Conservation (phyloP, 1,140 invertebrate species). For the Apis laboriosa region DNA sequence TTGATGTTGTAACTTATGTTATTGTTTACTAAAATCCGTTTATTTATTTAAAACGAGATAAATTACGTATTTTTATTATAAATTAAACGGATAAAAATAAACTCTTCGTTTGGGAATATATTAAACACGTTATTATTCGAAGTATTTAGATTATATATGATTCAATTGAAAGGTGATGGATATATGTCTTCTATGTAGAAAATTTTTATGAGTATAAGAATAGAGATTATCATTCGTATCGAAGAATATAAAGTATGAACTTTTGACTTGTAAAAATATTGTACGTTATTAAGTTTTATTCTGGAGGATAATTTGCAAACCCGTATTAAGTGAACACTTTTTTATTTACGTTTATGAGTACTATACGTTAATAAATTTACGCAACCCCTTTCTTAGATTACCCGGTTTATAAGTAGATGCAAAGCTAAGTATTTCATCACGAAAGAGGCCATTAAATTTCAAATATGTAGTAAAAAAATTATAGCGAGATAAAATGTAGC, state of each 20-base stretch:
- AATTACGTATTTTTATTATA: neutral
- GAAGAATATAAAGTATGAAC: neutral
- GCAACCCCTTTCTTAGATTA: neutral
- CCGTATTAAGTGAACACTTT: neutral
- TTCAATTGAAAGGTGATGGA: no score
- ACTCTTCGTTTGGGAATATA: no score
- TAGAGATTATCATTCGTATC: no score
- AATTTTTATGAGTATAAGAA: no score
- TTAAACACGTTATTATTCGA: no score
- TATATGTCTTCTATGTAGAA: no score
- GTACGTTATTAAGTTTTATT: neutral
- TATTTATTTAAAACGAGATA: no score
- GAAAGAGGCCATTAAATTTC: neutral
- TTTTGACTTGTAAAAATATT: neutral
- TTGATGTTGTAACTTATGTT: neutral
- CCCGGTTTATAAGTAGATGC: neutral
- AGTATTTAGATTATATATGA: no score
- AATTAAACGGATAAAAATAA: no score
- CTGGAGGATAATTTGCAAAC: no score
- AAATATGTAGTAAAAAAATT: neutral
- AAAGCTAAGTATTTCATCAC: neutral
- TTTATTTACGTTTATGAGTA: neutral
- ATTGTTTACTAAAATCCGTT: no score
- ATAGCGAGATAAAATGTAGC: neutral
- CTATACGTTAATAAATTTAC: conserved; percentile 2